Evolutionary conservation across 2,888 invertebrate genomes (phyloP), one percentile per base, ranked within the genome.

Genomic region (Aleiodes leptofemur): DNA sequence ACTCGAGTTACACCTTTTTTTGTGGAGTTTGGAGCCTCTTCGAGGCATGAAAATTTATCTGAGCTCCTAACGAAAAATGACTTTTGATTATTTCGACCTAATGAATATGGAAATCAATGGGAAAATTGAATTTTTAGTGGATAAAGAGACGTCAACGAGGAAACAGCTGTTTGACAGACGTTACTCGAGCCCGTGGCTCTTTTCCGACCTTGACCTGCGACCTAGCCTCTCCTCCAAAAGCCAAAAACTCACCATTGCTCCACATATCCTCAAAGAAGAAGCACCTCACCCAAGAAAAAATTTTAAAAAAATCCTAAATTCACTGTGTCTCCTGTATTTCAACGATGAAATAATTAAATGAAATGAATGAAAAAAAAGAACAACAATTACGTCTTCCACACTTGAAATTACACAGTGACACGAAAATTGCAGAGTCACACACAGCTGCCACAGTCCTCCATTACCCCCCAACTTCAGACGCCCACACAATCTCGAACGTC

Each of bases 161-260:
- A 83, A 87, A 87, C 88, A 88, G 88, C 89, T 88, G 89, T 88
- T 88, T 88, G 87, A 86, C 87, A 86, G 86, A 86, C 86, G 87
- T 84, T 83, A 55, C 56, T 57, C 64, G 70, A 70, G 56, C 55
- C 74, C 76, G 78, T 71, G 73, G 78, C 78, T 80, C 80, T 79
- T 77, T 77, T 76, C 71, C 86, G 87, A 88, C 89, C 89, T 89
- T 89, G 89, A 89, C 89, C 89, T 86, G 84, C 84, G 86, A 87
- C 85, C 86, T 85, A 88, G 81, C 71, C 71, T 55, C 80, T 69
- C 50, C 50, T 48, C 51, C 13, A 23, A 70, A 51, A 34, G 48
- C 50, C 59, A 50, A 69, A 23, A 50, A 50, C 57, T 73, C 55
- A 57, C 73, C 66, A 73, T 53, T 43, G 16, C 16, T 50, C 48